Conservation (phyloP, 37 sponge, comb jelly and placozoan genomes). For the Oopsacas minuta region DNA sequence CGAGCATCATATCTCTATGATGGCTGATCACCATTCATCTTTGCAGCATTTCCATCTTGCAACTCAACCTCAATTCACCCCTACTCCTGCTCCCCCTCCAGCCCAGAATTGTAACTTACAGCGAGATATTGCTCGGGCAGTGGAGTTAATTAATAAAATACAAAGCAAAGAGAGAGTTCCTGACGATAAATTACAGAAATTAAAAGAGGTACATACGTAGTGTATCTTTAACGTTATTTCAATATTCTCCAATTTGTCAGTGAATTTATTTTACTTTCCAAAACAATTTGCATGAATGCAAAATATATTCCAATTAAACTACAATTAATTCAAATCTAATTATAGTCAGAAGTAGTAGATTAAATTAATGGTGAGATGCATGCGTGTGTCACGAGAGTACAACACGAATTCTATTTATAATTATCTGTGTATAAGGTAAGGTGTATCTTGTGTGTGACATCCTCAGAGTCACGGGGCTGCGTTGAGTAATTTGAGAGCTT, state of each 20-base stretch:
- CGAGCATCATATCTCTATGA: background rate
- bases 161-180: background rate
- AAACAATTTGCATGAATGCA: too few relatives aligned
- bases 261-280: too few relatives aligned
- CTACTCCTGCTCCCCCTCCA: background rate
- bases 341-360: too few relatives aligned
- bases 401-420: too few relatives aligned
- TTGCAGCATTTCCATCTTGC: background rate
- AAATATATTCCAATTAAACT: too few relatives aligned
- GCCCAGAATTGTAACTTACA: background rate
- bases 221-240: too few relatives aligned
- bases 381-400: too few relatives aligned
- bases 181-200: constrained; percentile 1
- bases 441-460: background rate
- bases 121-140: background rate
- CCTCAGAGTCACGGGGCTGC: background rate
- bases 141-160: background rate
- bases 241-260: too few relatives aligned
- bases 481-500: background rate
- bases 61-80: background rate
- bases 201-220: constrained; percentile 18
- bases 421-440: background rate
- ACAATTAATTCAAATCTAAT: too few relatives aligned
- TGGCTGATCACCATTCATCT: background rate
- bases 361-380: too few relatives aligned